Conservation (phyloP, 2,113 vertebrate genomes). For the Cyanistes caeruleus region DNA sequence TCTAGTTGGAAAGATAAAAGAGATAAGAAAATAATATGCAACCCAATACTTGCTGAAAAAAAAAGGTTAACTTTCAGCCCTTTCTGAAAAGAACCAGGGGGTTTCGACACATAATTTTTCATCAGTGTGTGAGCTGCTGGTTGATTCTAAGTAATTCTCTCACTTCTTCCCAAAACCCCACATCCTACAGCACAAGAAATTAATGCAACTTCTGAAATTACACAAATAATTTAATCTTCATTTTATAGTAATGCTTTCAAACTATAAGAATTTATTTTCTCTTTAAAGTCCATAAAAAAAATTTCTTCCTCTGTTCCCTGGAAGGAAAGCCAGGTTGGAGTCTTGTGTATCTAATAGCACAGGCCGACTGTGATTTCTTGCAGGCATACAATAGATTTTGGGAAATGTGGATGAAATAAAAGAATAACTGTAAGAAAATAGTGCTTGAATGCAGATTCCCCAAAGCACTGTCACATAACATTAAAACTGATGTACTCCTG, state of each 20-base stretch:
- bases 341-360: not conserved
- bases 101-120: not conserved
- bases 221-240: not conserved
- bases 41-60: not conserved
- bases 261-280: not conserved
- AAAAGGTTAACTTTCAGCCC: not conserved
- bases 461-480: not conserved
- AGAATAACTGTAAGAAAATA: slow-evolving; percentile 23
- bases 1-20: not conserved
- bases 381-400: not conserved
- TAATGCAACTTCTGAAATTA: not conserved
- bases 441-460: slow-evolving; percentile 3
- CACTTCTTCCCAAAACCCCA: not conserved
- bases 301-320: not conserved
- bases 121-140: not conserved
- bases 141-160: not conserved
- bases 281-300: not conserved
- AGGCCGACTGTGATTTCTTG: not conserved
- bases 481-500: slow-evolving; percentile 30
- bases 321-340: not conserved
- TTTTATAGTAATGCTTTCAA: not conserved
- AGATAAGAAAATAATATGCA: not conserved
- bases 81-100: not conserved
- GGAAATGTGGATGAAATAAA: slow-evolving; percentile 15
- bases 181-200: not conserved